These are phyloP conservation scores for Micromys minutus DNA, from an alignment of 2,113 vertebrate species.

Conservation along the genomic window DNA sequence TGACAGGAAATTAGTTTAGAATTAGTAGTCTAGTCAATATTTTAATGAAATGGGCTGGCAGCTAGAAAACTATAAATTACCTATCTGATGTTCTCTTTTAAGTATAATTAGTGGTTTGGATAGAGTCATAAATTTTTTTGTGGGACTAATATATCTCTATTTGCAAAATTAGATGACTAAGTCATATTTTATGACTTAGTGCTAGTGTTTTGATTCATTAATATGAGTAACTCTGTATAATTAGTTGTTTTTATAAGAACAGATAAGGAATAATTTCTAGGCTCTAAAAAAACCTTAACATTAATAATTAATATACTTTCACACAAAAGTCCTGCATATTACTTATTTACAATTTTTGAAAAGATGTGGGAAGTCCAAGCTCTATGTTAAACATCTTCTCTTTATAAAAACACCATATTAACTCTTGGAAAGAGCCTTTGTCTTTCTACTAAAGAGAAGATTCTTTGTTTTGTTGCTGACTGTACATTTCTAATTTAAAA, in stretches of 20 bases:
- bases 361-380: background rate
- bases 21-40: slow-evolving; percentile 47
- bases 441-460: background rate
- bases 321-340: background rate
- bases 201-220: slow-evolving; percentile 52
- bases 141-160: slow-evolving; percentile 32
- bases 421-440: slow-evolving; percentile 39
- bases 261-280: slow-evolving; percentile 40
- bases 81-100: slow-evolving; percentile 42
- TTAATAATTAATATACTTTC: slow-evolving; percentile 16
- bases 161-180: slow-evolving; percentile 55
- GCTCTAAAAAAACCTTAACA: background rate
- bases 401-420: background rate
- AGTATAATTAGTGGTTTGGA: slow-evolving; percentile 64
- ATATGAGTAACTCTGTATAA: slow-evolving; percentile 15
- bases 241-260: slow-evolving; percentile 16
- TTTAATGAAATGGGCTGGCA: slow-evolving; percentile 64
- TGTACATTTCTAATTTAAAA: slow-evolving; percentile 19
- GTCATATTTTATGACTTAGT: slow-evolving; percentile 41
- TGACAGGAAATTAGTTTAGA: slow-evolving; percentile 59
- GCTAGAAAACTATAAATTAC: slow-evolving; percentile 62
- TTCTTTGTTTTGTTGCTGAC: background rate
- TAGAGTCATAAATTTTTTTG: slow-evolving; percentile 60
- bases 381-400: background rate
- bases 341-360: slow-evolving; percentile 6